Conservation (phyloP, 2,797 vertebrate genomes). For the Oryzias sinensis region DNA sequence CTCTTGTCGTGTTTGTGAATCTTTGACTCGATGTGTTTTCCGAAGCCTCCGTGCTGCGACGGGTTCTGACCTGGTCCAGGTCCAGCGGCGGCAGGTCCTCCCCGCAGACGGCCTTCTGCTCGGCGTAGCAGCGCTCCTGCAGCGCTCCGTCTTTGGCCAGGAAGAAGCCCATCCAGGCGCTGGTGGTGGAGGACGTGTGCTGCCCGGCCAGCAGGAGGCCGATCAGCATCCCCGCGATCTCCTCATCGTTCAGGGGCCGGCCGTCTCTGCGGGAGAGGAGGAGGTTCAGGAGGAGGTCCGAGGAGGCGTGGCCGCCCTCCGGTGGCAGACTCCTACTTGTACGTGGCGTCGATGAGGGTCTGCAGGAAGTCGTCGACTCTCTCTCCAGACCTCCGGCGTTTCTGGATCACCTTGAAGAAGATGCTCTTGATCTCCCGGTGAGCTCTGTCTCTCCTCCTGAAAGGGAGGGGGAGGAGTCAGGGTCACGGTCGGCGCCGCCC, state of each 20-base stretch:
- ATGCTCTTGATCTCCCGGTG: slow-evolving; percentile 92
- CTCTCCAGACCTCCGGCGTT: slow-evolving; percentile 81
- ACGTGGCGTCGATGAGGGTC: slow-evolving; percentile 90
- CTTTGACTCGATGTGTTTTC: no score
- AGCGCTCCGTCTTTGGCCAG: slow-evolving; percentile 84
- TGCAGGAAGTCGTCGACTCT: slow-evolving; percentile 92
- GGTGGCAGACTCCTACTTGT: slow-evolving; percentile 82
- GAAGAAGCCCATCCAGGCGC: slow-evolving; percentile 96
- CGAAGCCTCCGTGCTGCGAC: no score
- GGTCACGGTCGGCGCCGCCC: not conserved
- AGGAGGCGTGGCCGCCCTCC: no score
- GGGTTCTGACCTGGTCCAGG: slow-evolving; percentile 84
- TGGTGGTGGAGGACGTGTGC: slow-evolving; percentile 97
- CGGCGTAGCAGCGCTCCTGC: slow-evolving; percentile 86
- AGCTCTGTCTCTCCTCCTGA: slow-evolving; percentile 89
- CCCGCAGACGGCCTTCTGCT: slow-evolving; percentile 87
- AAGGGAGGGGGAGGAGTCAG: not conserved
- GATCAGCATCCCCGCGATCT: slow-evolving; percentile 92
- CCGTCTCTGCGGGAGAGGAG: slow-evolving; percentile 79
- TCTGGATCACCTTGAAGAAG: slow-evolving; percentile 91
- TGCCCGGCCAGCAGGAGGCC: slow-evolving; percentile 93
- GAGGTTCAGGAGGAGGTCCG: no score
- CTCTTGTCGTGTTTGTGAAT: no score
- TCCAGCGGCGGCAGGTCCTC: slow-evolving; percentile 82
- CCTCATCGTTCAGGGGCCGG: slow-evolving; percentile 79